Base-by-base conservation (phyloP, 2,888 invertebrate genomes). In the Trichopoda pennipes region DNA sequence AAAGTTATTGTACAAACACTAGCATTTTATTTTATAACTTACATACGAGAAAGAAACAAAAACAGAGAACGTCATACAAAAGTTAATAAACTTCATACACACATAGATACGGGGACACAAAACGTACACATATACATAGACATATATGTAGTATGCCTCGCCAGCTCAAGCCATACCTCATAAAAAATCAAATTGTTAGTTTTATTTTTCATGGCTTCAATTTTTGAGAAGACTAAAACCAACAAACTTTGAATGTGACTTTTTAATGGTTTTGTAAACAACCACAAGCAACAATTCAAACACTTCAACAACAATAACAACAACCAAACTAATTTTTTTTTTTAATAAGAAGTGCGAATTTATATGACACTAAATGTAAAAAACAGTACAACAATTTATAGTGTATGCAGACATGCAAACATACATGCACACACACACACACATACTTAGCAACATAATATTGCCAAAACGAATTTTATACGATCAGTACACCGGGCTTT, bases 251-350 rank as follows among this genome's bases (percentile, higher is more conserved):
- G 64, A 76, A 72, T 79, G 79, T 82, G 82, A 82, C 76, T 79
- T 82, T 81, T 78, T 79, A 79, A 82, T 82, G 75, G 70, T 63
- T 82, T 79, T 79, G 82, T 79, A 79, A 82, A 82, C 75, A 82
- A 79, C 78, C 55, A 68, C 35, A 28, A 28, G 14, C 75, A 77
- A 76, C 60, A 76, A 69, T 61, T 79, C 56, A 68, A 74, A 70
- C 70, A 69, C 61, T 76, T 76, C 19, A 72, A 70, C 21, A 66
- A 61, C 72, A 61, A 58, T 17, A 56, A 14, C 23, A 23, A 38
- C 35, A 60, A 16, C 1, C 7, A 17, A 49, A 47, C 8, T 4
- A 47, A 47, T 8, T 17, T 7, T 28, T 0, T 49, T 19, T 49
- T 49, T 49, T 7, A 0, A 49, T 28, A 28, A 28, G 28, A 28